Base-by-base conservation (phyloP, 2,888 invertebrate genomes). In the Ametastegia equiseti region DNA sequence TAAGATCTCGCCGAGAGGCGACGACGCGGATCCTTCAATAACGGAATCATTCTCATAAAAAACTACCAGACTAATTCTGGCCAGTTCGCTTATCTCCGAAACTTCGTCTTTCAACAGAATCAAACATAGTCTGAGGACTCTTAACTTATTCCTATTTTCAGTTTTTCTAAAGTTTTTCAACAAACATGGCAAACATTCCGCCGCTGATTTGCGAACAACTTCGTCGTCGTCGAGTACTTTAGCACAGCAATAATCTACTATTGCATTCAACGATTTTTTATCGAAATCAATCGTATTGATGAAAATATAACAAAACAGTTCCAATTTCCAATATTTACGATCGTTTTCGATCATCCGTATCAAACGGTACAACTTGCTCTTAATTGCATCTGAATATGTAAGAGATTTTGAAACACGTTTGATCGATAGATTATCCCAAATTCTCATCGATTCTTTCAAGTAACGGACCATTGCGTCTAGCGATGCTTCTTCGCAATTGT, bases 71-170 rank as follows among this genome's bases (percentile, higher is more conserved):
- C 27, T 60, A 39, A 19, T 27, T 45, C 60, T 90, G 87, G 92
- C 91, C 36, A 89, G 82, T 84, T 92, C 92, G 85, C 94, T 92
- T 15, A 94, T 91, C 84, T 92, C 92, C 80, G 92, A 90, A 85
- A 93, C 92, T 86, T 94, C 94, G 88, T 94, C 94, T 90, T 93
- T 94, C 60, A 94, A 86, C 5, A 94, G 88, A 57, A 92, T 88
- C n/a, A 93, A 86, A 75, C 91, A 92, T 63, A 92, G 89, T 87
- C 92, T 90, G 47, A 93, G 89, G 71, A 92, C 88, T 81, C 85
- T 89, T 54, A 91, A 86, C 88, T 91, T 93, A 36, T 91, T 84
- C 60, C 83, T 81, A 85, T 77, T n/a, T 13, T 77, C 80, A 13
- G 85, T 78, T 13, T 78, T 63, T 13, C 27, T n/a, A 47, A 85